Evolutionary conservation across 2,113 vertebrate genomes (phyloP).

Genomic region (Pterocles orientalis): DNA sequence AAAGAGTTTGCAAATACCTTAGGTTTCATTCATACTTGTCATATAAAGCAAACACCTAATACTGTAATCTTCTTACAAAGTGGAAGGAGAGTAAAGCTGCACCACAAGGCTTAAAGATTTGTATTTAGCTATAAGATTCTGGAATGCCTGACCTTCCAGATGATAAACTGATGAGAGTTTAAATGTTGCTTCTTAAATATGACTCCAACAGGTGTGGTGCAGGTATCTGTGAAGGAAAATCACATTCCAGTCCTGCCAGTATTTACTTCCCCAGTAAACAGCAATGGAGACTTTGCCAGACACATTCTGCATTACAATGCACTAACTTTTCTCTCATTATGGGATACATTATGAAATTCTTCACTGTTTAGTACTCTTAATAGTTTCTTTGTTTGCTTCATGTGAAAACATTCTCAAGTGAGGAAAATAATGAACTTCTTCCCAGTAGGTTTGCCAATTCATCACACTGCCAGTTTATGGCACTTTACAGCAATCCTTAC

Average conservation of each 20-base stretch:
- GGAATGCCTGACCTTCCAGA: neutral
- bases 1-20: neutral
- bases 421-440: neutral
- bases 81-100: neutral
- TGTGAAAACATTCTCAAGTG: neutral
- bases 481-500: neutral
- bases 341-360: neutral
- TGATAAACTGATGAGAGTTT: neutral
- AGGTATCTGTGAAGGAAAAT: neutral
- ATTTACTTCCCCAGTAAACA: neutral
- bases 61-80: neutral
- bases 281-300: neutral
- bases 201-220: neutral
- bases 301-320: neutral
- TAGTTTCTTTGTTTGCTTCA: conserved; percentile 32
- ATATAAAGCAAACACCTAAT: neutral
- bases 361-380: neutral
- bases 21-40: neutral
- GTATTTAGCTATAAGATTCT: neutral
- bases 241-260: neutral
- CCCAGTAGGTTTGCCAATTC: neutral
- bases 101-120: neutral
- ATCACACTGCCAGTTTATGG: neutral
- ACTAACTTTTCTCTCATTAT: neutral
- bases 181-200: neutral